Base-by-base conservation (phyloP, 2,888 invertebrate species). In the Drosophila affinis region DNA sequence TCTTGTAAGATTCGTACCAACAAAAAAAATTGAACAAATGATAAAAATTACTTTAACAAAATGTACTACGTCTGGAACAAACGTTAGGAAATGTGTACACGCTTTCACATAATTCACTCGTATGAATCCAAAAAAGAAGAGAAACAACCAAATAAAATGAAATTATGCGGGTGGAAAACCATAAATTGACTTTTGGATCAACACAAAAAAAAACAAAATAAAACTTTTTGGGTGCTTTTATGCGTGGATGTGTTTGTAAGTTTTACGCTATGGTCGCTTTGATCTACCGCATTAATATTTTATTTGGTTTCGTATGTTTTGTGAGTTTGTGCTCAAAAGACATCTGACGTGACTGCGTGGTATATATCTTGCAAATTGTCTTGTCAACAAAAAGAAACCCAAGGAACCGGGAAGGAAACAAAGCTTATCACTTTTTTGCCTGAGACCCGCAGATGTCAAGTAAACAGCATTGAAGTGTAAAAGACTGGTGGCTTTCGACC, bases 151-250 rank as follows among this genome's bases (percentile, higher is more conserved):
- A 78, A 75, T 45, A 48, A 84, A 81, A 77, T 70, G 51, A 81
- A 81, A 77, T 84, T 84, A 84, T 87, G 84, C 75, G 76, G 73
- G 75, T 51, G 56, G 62, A 73, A 78, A 76, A 68, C 77, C 87
- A 81, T 81, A 87, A 84, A 84, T 81, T 87, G 72, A 81, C 77
- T 87, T 83, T 75, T 68, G 59, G 62, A 49, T 48, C 52, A 64
- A 56, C 63, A 65, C 72, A 74, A 57, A 61, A 63, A 65, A 53
- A 74, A 71, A 59, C 52, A 69, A 51, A 68, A 75, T 34, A 34
- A 60, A 60, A 45, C 47, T 67, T 56, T 27, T 52, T 57, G 44
- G 44, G 27, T 18, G 53, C 18, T 21, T 51, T 47, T 60, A 53
- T 61, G 70, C 49, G 49, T 45, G 54, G 52, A 65, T 68, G 52